Base-by-base conservation (phyloP, 1,140 invertebrate species). In the Leptopilina clavipes region DNA sequence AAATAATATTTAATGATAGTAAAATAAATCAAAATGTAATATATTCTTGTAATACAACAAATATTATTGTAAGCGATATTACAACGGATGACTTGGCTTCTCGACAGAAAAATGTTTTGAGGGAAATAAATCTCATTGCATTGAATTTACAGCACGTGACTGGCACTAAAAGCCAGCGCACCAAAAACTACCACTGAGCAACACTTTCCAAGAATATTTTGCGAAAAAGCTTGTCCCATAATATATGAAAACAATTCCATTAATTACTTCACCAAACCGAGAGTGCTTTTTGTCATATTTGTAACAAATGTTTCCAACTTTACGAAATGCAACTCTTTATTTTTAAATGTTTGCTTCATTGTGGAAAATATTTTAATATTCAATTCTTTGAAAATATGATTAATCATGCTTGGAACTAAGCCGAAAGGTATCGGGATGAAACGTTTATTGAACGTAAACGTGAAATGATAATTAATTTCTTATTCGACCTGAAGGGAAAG, bases 31-130 rank as follows among this genome's bases (percentile, higher is more conserved):
- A n/a, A n/a, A n/a, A n/a, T n/a, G n/a, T n/a, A n/a, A n/a, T n/a
- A n/a, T n/a, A n/a, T n/a, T n/a, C n/a, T n/a, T n/a, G n/a, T n/a
- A n/a, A n/a, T n/a, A n/a, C n/a, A n/a, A n/a, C n/a, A n/a, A n/a
- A n/a, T n/a, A n/a, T n/a, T n/a, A n/a, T n/a, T n/a, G n/a, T n/a
- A n/a, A n/a, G n/a, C 80, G 85, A 85, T 86, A 85, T 40, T 40
- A 40, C 7, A 84, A 84, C 84, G 81, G 80, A 86, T 85, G 83
- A 83, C 76, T 85, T 76, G 78, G 80, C 83, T 78, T 74, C 77
- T 83, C 81, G 83, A 84, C 81, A 84, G 73, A 81, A 81, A 84
- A 81, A 84, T 84, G 82, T 82, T 83, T 31, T 65, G 59, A 65
- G 59, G 22, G 1, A 31, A 65, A 65, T 65, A 65, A 65, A 65